Percentiles rank a stretch among this genome's conserved stretches.
These are phyloP conservation scores for Scrobipalpa costella DNA, from an alignment of 2,888 invertebrate genomes.

Conservation along the genomic window DNA sequence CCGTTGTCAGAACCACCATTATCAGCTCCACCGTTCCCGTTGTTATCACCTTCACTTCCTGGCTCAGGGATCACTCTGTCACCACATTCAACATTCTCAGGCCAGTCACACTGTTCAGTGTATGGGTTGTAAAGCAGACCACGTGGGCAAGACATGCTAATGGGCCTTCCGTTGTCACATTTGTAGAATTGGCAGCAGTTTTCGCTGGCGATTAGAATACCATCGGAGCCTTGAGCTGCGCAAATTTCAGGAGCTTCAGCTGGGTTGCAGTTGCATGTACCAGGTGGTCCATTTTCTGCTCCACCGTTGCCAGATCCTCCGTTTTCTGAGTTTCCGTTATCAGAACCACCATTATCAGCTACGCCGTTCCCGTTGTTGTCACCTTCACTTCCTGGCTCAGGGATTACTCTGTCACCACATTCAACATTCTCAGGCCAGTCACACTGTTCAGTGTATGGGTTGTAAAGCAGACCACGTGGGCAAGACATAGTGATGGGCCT, in stretches of 20 bases:
- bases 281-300: neutral
- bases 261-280: conserved; percentile 37
- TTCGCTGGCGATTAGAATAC: conserved; percentile 48
- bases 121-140: conserved; percentile 29
- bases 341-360: conserved; percentile 1
- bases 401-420: conserved; percentile 43
- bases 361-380: neutral
- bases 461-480: conserved; percentile 40
- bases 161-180: conserved; percentile 40
- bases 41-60: conserved; percentile 33
- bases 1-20: conserved; percentile 14
- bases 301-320: conserved; percentile 11
- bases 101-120: conserved; percentile 45
- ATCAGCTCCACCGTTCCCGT: conserved; percentile 3
- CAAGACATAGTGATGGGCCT: conserved; percentile 37
- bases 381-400: conserved; percentile 27
- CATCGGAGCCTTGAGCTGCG: conserved; percentile 40
- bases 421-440: conserved; percentile 51
- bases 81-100: conserved; percentile 42
- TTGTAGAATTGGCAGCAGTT: conserved; percentile 49
- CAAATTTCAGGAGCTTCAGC: conserved; percentile 45
- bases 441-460: conserved; percentile 42
- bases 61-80: conserved; percentile 39
- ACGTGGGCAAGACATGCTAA: conserved; percentile 34
- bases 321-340: conserved; percentile 12